Conservation (phyloP, 2,797 vertebrate genomes). For the Odontamblyopus lacepedii region DNA sequence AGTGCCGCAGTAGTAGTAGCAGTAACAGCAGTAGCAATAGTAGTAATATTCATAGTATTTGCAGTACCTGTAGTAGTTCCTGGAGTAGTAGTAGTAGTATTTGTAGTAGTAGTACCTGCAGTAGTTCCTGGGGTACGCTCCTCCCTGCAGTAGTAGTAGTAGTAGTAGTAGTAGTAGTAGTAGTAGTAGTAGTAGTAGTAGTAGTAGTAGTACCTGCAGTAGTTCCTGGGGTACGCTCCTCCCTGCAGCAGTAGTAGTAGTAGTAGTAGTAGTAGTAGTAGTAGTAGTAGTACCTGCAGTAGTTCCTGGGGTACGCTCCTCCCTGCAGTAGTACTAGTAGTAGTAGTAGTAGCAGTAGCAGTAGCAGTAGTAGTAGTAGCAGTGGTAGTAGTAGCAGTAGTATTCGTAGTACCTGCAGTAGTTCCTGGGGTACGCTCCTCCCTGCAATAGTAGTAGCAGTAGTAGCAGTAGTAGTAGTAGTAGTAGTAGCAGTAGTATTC, state of each 20-base stretch:
- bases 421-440: constrained; percentile 76
- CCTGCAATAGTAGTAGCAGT: constrained; percentile 10
- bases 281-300: constrained; percentile 79
- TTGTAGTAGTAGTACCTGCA: constrained; percentile 76
- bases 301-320: constrained; percentile 81
- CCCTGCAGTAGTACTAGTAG: constrained; percentile 10
- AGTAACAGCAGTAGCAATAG: too few species aligned
- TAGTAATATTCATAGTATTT: too few species aligned
- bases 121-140: constrained; percentile 82
- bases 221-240: constrained; percentile 76
- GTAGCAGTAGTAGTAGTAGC: background rate
- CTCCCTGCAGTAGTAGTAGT: constrained; percentile 52
- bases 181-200: background rate
- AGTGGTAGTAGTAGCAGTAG: too few species aligned
- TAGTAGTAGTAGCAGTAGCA: background rate
- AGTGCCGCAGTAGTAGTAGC: too few species aligned
- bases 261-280: background rate
- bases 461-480: background rate
- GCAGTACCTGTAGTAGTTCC: too few species aligned
- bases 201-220: background rate
- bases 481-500: constrained; percentile 80
- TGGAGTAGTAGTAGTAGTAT: too few species aligned
- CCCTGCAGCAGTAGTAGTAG: constrained; percentile 9
- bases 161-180: background rate
- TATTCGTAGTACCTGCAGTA: background rate